Evolutionary conservation across 1,140 invertebrate genomes (phyloP).

Genomic region (Cotesia glomerata): DNA sequence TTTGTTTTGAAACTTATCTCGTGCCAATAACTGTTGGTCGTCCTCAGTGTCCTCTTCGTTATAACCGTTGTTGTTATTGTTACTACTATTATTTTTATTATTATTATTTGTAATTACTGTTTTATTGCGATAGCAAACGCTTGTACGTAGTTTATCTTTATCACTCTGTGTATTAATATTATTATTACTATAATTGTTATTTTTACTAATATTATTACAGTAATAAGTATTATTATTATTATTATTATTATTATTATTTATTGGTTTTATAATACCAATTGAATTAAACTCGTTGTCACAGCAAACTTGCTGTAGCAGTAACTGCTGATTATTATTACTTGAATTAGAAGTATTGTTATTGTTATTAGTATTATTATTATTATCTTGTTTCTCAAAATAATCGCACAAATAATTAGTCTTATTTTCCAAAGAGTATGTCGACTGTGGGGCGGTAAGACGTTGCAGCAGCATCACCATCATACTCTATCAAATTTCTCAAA

Average conservation of each 20-base stretch:
- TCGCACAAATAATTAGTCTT: constrained; percentile 47
- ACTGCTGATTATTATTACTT: constrained; percentile 7
- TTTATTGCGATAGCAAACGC: constrained; percentile 9
- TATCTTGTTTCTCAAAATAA: constrained; percentile 5
- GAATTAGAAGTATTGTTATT: neutral
- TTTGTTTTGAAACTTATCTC: constrained; percentile 11
- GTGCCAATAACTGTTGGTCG: constrained; percentile 22
- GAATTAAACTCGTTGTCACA: constrained; percentile 26
- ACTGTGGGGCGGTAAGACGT: constrained; percentile 61
- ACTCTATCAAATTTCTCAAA: constrained; percentile 54
- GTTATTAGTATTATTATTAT: neutral
- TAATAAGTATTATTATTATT: constrained; percentile 6
- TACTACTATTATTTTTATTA: neutral
- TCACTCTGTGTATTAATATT: constrained; percentile 31
- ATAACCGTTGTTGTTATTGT: constrained; percentile 9
- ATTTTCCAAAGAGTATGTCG: constrained; percentile 57
- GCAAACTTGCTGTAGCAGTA: neutral
- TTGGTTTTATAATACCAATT: neutral
- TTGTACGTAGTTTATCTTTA: constrained; percentile 10
- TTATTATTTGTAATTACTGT: constrained; percentile 24
- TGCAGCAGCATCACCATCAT: constrained; percentile 66
- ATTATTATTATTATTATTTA: constrained; percentile 3
- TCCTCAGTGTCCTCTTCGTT: constrained; percentile 31
- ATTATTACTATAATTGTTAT: constrained; percentile 32
- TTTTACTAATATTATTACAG: constrained; percentile 32